These are phyloP conservation scores for Parazoanthus darwini DNA, from an alignment of 92 coral and sea anemone genomes.

Conservation along the genomic window DNA sequence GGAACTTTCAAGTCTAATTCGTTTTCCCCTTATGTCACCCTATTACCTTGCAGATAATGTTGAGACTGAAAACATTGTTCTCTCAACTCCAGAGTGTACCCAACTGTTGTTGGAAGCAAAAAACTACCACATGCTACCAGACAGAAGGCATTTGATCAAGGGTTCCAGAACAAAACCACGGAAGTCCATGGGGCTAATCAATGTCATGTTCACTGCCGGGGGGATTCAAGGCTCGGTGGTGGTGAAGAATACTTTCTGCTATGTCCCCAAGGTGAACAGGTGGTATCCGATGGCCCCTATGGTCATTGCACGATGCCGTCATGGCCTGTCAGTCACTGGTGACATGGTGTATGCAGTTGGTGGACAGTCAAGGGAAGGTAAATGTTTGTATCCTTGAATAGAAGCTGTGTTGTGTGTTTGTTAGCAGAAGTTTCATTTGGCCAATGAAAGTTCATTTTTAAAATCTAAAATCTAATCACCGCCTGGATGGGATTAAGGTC, in stretches of 20 bases:
- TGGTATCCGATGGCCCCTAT: constrained; percentile 91
- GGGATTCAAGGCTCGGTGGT: constrained; percentile 95
- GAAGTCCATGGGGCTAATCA: constrained; percentile 90
- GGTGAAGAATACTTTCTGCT: constrained; percentile 87
- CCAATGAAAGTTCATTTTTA: no score
- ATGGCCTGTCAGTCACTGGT: constrained; percentile 94
- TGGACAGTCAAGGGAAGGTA: constrained; percentile 98
- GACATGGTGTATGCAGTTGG: constrained; percentile 99
- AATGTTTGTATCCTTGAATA: neutral
- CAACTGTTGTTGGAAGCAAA: constrained; percentile 90
- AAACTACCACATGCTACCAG: constrained; percentile 96
- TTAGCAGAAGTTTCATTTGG: no score
- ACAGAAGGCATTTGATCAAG: constrained; percentile 91
- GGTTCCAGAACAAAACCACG: constrained; percentile 87
- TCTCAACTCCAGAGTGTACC: constrained; percentile 85
- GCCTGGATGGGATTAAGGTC: no score
- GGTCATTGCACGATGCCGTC: constrained; percentile 93
- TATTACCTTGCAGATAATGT: constrained; percentile 96
- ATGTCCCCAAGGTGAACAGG: constrained; percentile 78
- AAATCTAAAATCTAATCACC: no score
- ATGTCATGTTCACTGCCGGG: constrained; percentile 96
- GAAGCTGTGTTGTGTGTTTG: no score
- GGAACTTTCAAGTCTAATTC: constrained; percentile 73
- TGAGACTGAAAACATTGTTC: constrained; percentile 87
- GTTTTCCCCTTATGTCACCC: constrained; percentile 97